Base-by-base conservation (phyloP, 2,888 invertebrate species). In the Notodonta ziczac region DNA sequence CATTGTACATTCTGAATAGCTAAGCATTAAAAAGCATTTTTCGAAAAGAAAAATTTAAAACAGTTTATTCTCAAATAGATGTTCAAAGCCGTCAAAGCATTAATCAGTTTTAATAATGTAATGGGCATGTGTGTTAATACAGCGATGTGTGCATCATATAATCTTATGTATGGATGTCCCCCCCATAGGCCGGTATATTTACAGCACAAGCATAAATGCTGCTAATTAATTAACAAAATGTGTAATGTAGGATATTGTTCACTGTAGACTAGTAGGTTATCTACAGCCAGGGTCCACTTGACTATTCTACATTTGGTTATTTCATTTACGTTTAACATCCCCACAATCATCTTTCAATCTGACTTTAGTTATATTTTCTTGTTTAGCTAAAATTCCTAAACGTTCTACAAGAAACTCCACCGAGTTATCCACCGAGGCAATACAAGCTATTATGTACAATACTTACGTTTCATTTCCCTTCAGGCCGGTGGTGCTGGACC, bases 401-500 rank as follows among this genome's bases (percentile, higher is more conserved):
- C 7, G 2, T 24, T 24, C 24, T 24, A 24, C 24, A 24, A 35
- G 4, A 50, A 50, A 8, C 16, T 16, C 7, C 16, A n/a, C n/a
- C n/a, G n/a, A n/a, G 32, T 35, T 10, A 50, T 16, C 32, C 10
- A 16, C 52, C 16, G 10, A 32, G 32, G 52, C 12, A 52, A 52
- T 32, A 32, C 14, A 40, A 40, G 13, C 12, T 14, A 12, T n/a
- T 9, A 16, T 44, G 35, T 59, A 44, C 12, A 16, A 35, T 54
- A 84, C 91, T 81, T 70, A 93, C 93, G 91, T 91, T 81, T 94
- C 93, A 85, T 91, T 95, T 92, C 96, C 87, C 70, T 88, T 94
- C 74, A 95, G 95, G 53, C 96, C 97, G 84, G 96, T 96, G 73
- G 96, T 95, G 65, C 97, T 97, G 89, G 97, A 97, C 74, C 97